A percentile compares a stretch with the other conserved stretches of the same genome.
These are phyloP conservation scores for Pelosia muscerda DNA, from an alignment of 2,888 invertebrate species.

Conservation along the genomic window DNA sequence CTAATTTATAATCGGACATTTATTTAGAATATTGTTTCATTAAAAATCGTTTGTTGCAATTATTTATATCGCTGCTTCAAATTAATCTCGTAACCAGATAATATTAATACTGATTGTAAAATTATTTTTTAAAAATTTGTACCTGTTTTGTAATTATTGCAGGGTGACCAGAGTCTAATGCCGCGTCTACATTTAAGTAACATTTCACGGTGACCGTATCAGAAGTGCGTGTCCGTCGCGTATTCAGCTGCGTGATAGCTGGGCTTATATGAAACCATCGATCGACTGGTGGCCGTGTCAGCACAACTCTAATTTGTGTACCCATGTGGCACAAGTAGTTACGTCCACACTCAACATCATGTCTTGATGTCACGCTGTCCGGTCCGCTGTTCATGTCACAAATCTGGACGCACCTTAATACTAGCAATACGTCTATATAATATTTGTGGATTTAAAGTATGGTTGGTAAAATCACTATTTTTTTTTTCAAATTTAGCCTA, in stretches of 20 bases:
- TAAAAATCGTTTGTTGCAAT: conserved; percentile 51
- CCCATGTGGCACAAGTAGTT: no score
- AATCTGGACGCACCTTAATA: no score
- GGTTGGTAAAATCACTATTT: conserved; percentile 27
- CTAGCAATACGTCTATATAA: conserved; percentile 35
- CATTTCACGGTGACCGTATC: no score
- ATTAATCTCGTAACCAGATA: conserved; percentile 51
- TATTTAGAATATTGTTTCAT: conserved; percentile 67
- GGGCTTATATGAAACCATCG: no score
- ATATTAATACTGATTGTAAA: conserved; percentile 49
- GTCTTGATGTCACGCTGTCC: no score
- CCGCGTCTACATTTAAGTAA: no score
- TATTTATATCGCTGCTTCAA: conserved; percentile 42
- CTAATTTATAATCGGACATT: conserved; percentile 59
- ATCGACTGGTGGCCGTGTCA: no score
- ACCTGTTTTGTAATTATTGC: conserved; percentile 33
- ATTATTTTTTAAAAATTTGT: conserved; percentile 37
- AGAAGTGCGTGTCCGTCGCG: no score
- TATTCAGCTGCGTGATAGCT: no score
- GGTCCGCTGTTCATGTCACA: no score
- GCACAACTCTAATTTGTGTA: no score
- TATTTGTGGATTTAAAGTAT: conserved; percentile 29
- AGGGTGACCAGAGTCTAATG: conserved; percentile 20
- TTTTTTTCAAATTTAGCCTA: conserved; percentile 38
- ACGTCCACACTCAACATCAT: no score